Conservation (phyloP, 2,797 vertebrate species). For the Oophaga sylvatica region DNA sequence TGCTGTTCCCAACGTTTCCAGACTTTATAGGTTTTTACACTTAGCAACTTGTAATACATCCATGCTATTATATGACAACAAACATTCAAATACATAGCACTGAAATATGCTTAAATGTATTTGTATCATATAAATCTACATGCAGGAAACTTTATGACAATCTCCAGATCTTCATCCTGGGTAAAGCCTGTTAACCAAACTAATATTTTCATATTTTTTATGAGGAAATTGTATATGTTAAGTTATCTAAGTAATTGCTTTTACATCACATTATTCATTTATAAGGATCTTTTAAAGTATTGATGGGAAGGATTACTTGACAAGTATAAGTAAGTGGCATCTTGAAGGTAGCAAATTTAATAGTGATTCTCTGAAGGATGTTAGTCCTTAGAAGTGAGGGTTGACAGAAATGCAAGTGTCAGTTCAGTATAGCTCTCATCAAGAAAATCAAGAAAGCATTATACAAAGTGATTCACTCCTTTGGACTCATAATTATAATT, state of each 20-base stretch:
- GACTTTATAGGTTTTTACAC: neutral
- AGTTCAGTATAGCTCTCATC: neutral
- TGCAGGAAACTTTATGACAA: neutral
- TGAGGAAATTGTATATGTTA: slow-evolving; percentile 17
- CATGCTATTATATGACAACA: neutral
- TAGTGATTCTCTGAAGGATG: neutral
- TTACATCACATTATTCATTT: slow-evolving; percentile 15
- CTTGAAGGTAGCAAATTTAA: neutral
- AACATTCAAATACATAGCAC: neutral
- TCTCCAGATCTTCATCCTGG: neutral
- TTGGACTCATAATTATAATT: neutral
- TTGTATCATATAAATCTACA: neutral
- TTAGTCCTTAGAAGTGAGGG: neutral
- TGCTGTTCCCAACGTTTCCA: neutral
- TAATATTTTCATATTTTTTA: slow-evolving; percentile 30
- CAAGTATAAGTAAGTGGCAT: slow-evolving; percentile 24
- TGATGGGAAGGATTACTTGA: slow-evolving; percentile 20
- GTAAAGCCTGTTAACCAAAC: slow-evolving; percentile 4
- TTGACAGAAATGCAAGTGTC: slow-evolving; percentile 3
- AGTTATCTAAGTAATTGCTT: neutral
- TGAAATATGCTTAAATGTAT: neutral
- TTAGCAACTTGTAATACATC: neutral
- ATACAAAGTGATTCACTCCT: neutral
- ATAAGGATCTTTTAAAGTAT: neutral
- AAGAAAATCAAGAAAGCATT: neutral